These are phyloP conservation scores for Proteles cristata DNA, from an alignment of 2,113 vertebrate species.

Conservation along the genomic window DNA sequence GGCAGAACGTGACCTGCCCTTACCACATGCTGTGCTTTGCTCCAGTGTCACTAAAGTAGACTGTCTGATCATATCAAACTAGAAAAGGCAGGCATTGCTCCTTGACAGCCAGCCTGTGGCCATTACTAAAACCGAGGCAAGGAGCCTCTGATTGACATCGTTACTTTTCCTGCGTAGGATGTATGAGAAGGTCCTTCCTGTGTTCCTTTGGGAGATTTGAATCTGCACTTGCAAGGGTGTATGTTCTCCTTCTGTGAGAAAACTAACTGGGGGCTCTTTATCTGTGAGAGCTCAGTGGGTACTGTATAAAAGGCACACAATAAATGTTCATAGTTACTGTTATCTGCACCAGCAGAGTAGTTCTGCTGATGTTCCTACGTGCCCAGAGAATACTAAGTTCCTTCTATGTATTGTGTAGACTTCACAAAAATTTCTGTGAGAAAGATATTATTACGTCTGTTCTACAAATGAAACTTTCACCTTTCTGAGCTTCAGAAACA, in stretches of 20 bases:
- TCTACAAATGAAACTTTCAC: slow-evolving; percentile 4
- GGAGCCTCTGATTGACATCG: not conserved
- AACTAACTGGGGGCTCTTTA: not conserved
- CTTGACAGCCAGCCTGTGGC: not conserved
- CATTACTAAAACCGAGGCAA: not conserved
- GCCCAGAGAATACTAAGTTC: not conserved
- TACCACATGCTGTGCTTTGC: not conserved
- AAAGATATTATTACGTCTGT: not conserved
- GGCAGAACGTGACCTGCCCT: not conserved
- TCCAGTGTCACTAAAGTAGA: not conserved
- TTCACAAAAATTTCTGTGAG: not conserved
- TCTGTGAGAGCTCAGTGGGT: not conserved
- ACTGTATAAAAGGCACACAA: not conserved
- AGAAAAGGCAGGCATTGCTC: not conserved
- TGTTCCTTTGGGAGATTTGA: not conserved
- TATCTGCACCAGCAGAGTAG: not conserved
- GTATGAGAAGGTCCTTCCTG: not conserved
- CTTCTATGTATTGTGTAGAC: slow-evolving; percentile 10
- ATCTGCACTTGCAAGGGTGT: not conserved
- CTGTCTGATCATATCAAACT: not conserved
- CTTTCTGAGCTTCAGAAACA: slow-evolving; percentile 32
- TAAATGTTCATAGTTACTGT: not conserved
- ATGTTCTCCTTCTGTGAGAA: not conserved
- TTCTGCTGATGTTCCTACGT: not conserved
- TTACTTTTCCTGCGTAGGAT: not conserved